phyloP scores from a whole-genome alignment of 2,888 invertebrate genomes.

The Griposia aprilina region DNA sequence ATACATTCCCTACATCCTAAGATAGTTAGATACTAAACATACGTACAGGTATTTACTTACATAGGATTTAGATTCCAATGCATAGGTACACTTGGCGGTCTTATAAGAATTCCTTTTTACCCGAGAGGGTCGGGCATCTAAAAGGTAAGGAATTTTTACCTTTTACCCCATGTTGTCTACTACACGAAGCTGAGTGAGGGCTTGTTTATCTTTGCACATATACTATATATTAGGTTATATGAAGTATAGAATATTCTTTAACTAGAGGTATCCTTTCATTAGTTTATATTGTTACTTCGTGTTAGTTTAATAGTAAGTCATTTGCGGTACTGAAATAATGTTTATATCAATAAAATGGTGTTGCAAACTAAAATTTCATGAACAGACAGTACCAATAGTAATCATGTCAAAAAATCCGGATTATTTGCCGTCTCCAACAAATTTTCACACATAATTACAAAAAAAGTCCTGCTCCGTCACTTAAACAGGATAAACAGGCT shows the following conservation, averaged over 20 bases:
- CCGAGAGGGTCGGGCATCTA: slow-evolving; percentile 14
- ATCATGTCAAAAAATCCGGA: neutral
- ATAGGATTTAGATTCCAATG: slow-evolving; percentile 38
- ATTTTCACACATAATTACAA: slow-evolving; percentile 16
- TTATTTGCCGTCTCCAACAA: slow-evolving; percentile 4
- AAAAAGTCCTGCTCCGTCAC: slow-evolving; percentile 12
- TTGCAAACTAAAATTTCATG: neutral
- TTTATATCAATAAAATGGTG: neutral
- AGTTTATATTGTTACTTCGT: slow-evolving; percentile 1
- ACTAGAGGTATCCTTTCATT: neutral
- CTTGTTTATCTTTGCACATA: neutral
- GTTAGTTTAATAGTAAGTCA: too few relatives aligned
- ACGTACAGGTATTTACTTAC: slow-evolving; percentile 33
- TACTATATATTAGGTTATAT: slow-evolving; percentile 2
- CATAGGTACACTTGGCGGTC: slow-evolving; percentile 29
- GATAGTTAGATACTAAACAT: slow-evolving; percentile 6
- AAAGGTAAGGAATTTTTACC: slow-evolving; percentile 47
- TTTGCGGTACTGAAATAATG: neutral
- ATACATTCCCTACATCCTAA: neutral
- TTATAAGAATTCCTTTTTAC: slow-evolving; percentile 57
- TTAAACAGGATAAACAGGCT: slow-evolving; percentile 44
- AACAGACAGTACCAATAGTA: neutral
- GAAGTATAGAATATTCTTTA: neutral
- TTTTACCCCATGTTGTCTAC: slow-evolving; percentile 23
- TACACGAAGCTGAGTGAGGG: slow-evolving; percentile 13